Conservation (phyloP, 1,140 invertebrate species). For the Melanaphis sacchari region DNA sequence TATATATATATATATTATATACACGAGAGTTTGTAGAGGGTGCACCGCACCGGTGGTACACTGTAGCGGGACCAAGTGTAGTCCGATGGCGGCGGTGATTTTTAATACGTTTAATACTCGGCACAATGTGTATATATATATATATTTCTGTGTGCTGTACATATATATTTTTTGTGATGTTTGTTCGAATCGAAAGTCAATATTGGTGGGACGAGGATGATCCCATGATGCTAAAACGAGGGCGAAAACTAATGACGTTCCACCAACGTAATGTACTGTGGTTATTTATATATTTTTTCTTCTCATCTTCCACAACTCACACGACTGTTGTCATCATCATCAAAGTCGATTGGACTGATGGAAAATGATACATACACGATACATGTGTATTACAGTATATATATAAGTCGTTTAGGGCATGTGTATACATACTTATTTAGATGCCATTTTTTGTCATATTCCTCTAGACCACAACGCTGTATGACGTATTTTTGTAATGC, state of each 20-base stretch:
- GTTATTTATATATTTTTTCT: slow-evolving; percentile 3
- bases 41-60: not conserved
- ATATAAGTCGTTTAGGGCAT: not conserved
- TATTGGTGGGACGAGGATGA: not conserved
- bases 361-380: not conserved
- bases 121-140: no score
- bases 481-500: no score
- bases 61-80: not conserved
- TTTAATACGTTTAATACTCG: not conserved
- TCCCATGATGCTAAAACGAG: not conserved
- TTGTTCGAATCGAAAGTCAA: slow-evolving; percentile 7
- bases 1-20: not conserved
- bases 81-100: not conserved
- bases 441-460: no score
- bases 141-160: not conserved
- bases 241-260: not conserved
- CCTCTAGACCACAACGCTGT: no score
- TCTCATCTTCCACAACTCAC: not conserved
- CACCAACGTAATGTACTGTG: not conserved
- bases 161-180: not conserved
- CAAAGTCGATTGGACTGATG: not conserved
- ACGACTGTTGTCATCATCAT: not conserved
- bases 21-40: not conserved
- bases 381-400: not conserved
- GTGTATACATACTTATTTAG: no score